phyloP scores from a whole-genome alignment of 2,797 vertebrate species.

The Kryptopterus vitreolus region DNA sequence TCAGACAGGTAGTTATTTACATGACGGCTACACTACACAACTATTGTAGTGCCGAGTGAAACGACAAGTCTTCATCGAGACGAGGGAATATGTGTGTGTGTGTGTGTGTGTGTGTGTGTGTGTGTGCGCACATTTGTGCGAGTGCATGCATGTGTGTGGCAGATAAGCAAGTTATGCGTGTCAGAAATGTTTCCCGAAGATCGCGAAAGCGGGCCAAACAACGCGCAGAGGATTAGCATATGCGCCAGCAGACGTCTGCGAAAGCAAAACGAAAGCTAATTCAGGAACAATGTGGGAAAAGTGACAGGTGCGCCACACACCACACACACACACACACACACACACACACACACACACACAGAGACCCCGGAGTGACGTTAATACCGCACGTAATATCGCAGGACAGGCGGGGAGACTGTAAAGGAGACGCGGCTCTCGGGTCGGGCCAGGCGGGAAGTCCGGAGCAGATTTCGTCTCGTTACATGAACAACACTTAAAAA shows the following conservation, averaged over 20 bases:
- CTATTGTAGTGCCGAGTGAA: background rate
- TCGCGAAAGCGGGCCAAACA: background rate
- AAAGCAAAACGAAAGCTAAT: background rate
- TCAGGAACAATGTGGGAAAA: background rate
- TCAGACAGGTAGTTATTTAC: slow-evolving; percentile 25
- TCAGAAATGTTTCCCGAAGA: background rate
- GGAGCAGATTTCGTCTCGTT: slow-evolving; percentile 47
- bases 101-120: background rate
- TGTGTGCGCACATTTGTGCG: background rate
- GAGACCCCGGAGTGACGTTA: too few species aligned
- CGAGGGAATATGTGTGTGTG: background rate
- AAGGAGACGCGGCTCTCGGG: slow-evolving; percentile 34
- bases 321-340: background rate
- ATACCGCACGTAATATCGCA: background rate
- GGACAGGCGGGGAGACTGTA: background rate
- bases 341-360: too few species aligned
- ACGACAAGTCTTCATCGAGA: background rate
- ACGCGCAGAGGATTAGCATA: background rate
- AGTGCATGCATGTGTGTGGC: background rate
- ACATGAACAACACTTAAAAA: slow-evolving; percentile 48
- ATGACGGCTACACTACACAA: background rate
- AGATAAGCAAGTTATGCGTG: background rate
- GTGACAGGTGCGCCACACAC: background rate
- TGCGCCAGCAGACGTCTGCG: background rate
- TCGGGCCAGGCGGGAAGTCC: too few species aligned